Evolutionary conservation across 2,888 invertebrate genomes (phyloP), one percentile per base, ranked within the genome.

Genomic region (Tetrapedia diversipes): DNA sequence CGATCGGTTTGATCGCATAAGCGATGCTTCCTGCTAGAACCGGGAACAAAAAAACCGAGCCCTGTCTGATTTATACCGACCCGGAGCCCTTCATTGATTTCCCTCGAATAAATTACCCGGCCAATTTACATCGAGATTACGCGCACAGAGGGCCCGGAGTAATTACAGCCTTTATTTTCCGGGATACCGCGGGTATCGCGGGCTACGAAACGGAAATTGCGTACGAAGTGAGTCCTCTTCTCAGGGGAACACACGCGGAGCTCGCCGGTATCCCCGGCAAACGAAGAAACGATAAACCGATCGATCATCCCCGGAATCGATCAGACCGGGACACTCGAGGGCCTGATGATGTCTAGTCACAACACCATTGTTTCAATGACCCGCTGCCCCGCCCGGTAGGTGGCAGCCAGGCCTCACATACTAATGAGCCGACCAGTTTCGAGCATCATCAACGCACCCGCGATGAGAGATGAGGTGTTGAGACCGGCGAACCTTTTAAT

Each of bases 301-400:
- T 87, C 86, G 83, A 86, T 87, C 87, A 87, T 80, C 79, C 47
- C 22, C 56, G 64, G 72, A 79, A 87, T 87, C 85, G 84, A 87
- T 87, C 86, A 54, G 80, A 47, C 8, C 37, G 14, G 37, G 54
- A 67, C 66, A 43, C 66, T 29, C 47, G 32, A 19, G 65, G 79
- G 83, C 76, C 82, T 82, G 86, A 88, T 87, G 89, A 89, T 88
- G 83, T 79, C 78, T 77, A 88, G 86, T 86, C 86, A 85, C 78
- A 87, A 88, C 86, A 89, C 80, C 82, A 87, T 87, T 88, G 87
- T 89, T 89, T 88, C 87, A 88, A 85, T 88, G 87, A 87, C 86
- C 87, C 82, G 79, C 66, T 80, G 86, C 81, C 80, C 84, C 86
- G 86, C 87, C 87, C 87, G 82, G 87, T 87, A 85, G 87, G 87